Conservation (phyloP, 2,888 invertebrate species). For the Lithophane ornitopus region DNA sequence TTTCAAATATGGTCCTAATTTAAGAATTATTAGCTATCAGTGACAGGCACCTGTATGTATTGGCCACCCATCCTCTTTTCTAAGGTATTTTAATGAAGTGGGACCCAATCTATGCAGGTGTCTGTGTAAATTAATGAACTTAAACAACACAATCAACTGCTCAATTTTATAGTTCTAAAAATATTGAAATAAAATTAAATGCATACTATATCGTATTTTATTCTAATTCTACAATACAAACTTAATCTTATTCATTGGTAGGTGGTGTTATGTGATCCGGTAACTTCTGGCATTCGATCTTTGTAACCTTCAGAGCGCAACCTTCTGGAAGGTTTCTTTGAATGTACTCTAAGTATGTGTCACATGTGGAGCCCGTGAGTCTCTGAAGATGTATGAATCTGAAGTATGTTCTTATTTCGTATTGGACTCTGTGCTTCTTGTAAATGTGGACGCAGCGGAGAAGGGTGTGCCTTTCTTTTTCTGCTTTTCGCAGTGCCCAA, state of each 20-base stretch:
- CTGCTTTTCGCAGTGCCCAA: constrained; percentile 93
- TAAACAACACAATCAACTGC: constrained; percentile 19
- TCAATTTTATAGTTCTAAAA: constrained; percentile 48
- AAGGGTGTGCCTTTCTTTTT: constrained; percentile 94
- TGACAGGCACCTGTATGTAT: too few species aligned
- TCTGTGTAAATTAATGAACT: not conserved
- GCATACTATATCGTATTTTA: constrained; percentile 55
- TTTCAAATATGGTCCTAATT: constrained; percentile 18
- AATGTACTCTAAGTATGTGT: constrained; percentile 98
- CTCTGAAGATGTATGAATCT: constrained; percentile 95
- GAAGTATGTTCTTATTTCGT: constrained; percentile 98
- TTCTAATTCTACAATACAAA: constrained; percentile 69
- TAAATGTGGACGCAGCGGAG: constrained; percentile 97
- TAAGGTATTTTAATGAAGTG: not conserved
- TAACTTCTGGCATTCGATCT: constrained; percentile 91
- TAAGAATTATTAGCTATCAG: not conserved
- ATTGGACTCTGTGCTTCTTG: constrained; percentile 98
- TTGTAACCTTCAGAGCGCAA: constrained; percentile 97
- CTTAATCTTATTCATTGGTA: constrained; percentile 73
- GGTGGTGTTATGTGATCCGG: constrained; percentile 90
- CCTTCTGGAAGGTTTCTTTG: constrained; percentile 99
- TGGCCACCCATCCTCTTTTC: not conserved
- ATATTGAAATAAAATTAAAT: constrained; percentile 41
- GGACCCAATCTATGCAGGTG: not conserved
- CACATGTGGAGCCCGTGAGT: constrained; percentile 98